Percentiles rank a stretch among this genome's conserved stretches.
Evolutionary conservation across 1,140 invertebrate species (phyloP).

Genomic region (Propsilocerus akamusi): DNA sequence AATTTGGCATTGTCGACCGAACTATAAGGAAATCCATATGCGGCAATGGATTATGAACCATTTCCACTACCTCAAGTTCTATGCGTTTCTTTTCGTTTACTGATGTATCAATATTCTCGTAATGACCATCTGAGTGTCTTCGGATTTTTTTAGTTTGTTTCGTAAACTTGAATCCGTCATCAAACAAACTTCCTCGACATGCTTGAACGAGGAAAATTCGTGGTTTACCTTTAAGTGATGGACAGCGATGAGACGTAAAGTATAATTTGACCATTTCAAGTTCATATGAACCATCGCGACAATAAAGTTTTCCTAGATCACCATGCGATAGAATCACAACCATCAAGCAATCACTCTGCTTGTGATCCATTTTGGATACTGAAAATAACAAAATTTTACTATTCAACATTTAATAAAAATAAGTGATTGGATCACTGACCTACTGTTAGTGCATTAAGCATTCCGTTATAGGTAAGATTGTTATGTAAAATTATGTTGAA

Average conservation of each 20-base stretch:
- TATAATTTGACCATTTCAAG: not conserved
- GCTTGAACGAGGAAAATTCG: not conserved
- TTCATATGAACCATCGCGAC: not conserved
- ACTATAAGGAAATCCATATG: not conserved
- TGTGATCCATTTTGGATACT: slow-evolving; percentile 50
- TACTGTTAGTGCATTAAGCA: slow-evolving; percentile 41
- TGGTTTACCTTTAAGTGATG: slow-evolving; percentile 1
- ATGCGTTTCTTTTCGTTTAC: not conserved
- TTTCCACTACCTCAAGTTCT: not conserved
- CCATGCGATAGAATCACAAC: not conserved
- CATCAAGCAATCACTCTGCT: slow-evolving; percentile 51
- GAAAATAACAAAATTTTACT: not conserved
- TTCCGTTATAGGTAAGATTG: slow-evolving; percentile 40
- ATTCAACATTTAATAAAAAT: not conserved
- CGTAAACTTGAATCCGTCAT: not conserved
- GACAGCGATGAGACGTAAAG: not conserved
- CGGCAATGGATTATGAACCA: not conserved
- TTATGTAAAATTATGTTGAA: slow-evolving; percentile 49
- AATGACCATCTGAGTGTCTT: not conserved
- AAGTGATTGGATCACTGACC: slow-evolving; percentile 21
- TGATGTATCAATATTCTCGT: not conserved
- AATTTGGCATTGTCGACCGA: not conserved
- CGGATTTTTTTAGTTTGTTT: not conserved
- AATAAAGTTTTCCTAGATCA: not conserved
- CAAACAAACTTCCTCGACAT: not conserved